Evolutionary conservation across 2,113 vertebrate species (phyloP).

Genomic region (Ovis aries): ARS-UI_Ramb_v3.0 NC_056060.1:92769501-92770000

Average conservation of each 20-base stretch:
- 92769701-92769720: neutral
- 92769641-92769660: neutral
- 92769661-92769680: neutral
- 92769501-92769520: neutral
- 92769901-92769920: neutral
- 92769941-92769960: neutral
- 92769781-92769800: neutral
- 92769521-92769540: neutral
- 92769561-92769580: neutral
- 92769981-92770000: accelerated
- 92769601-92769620: neutral
- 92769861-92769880: neutral
- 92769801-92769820: neutral
- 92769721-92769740: neutral
- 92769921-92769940: neutral
- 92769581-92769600: accelerated
- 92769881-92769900: neutral
- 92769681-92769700: neutral
- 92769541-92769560: neutral
- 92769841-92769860: neutral
- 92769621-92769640: neutral
- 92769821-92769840: neutral
- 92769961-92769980: neutral
- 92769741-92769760: neutral
- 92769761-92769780: neutral